Base-by-base conservation (phyloP, 2,888 invertebrate genomes). In the Eupithecia inturbata region DNA sequence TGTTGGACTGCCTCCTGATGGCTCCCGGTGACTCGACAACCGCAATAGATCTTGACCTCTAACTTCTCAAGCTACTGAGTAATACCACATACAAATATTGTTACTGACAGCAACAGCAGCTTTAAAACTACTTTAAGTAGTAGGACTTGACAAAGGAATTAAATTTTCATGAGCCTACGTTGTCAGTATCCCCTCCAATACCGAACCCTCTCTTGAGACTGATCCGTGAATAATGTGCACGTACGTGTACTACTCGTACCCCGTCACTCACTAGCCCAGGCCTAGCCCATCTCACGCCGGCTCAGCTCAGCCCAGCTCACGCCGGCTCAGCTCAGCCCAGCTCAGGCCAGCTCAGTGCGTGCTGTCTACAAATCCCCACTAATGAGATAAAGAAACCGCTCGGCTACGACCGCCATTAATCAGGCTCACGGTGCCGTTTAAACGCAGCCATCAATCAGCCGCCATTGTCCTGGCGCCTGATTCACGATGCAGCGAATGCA, bases 381-480 rank as follows among this genome's bases (percentile, higher is more conserved):
- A 75, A 77, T 71, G 75, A 75, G 73, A 77, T 73, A 77, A 77
- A 75, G 75, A 77, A 71, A 73, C 73, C 72, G 68, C 72, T 57
- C 1, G 63, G 71, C 49, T 53, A 22, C 49, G 49, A 10, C 49
- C 70, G 70, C 78, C 78, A 82, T 82, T 82, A 81, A 84, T 82
- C 83, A 81, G 78, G 79, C 79, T 77, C 72, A 77, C 76, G 79
- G 78, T 64, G 49, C 68, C 78, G 80, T 82, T 83, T 85, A 83
- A 82, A 80, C 75, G 84, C 79, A 75, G 60, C 71, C 73, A 84
- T 84, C 84, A 85, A 85, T 85, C 85, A 85, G 79, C 74, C 64
- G 71, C 71, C 73, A 85, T 85, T 85, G 85, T 84, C 31, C 49
- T 53, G 70, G 70, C 68, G 49, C 67, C 67, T 26, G 62, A 33